phyloP scores from a whole-genome alignment of 2,797 vertebrate genomes.

The Cuculus canorus region DNA sequence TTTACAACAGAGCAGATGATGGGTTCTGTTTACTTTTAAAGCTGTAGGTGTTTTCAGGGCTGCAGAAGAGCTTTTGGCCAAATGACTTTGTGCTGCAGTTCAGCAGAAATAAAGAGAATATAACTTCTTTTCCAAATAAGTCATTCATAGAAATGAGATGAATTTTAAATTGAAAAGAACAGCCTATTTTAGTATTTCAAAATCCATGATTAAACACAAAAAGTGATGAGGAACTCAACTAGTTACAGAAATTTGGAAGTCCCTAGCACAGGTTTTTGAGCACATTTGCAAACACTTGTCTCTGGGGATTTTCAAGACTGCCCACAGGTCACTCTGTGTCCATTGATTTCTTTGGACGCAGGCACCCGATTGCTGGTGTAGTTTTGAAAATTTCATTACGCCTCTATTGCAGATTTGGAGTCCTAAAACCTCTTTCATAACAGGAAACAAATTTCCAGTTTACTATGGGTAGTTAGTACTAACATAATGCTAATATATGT shows the following conservation, averaged over 20 bases:
- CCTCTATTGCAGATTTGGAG: background rate
- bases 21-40: background rate
- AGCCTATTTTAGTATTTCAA: background rate
- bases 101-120: background rate
- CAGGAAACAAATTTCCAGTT: background rate
- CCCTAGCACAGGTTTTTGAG: background rate
- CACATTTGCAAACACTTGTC: background rate
- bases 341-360: background rate
- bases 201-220: background rate
- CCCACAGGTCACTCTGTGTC: constrained; percentile 2
- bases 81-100: background rate
- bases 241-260: background rate
- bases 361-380: background rate
- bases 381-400: background rate
- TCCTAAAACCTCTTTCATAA: background rate
- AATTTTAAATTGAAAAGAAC: background rate
- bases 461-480: background rate
- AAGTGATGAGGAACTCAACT: background rate
- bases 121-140: background rate
- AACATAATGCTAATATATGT: background rate
- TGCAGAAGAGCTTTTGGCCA: background rate
- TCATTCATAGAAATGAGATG: background rate
- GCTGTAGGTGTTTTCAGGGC: background rate
- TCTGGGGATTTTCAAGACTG: background rate
- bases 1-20: background rate